phyloP scores from a whole-genome alignment of 2,888 invertebrate species.

The Andrena hattorfiana region DNA sequence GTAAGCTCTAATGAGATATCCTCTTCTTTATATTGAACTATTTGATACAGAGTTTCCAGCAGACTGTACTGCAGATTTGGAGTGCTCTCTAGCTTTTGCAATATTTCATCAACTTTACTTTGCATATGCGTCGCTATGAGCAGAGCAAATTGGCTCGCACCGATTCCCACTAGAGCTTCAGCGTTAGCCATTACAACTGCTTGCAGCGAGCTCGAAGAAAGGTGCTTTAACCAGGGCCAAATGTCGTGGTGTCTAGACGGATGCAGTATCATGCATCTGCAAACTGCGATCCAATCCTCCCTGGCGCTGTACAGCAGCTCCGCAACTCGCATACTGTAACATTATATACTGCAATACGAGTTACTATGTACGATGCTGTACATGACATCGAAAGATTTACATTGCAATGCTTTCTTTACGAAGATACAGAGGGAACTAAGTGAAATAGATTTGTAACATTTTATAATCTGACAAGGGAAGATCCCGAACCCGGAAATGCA shows the following conservation, averaged over 20 bases:
- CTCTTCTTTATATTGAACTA: slow-evolving; percentile 77
- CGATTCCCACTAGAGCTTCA: slow-evolving; percentile 75
- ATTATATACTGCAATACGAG: slow-evolving; percentile 64
- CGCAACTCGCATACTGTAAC: slow-evolving; percentile 80
- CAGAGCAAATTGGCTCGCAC: slow-evolving; percentile 76
- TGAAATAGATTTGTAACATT: slow-evolving; percentile 7
- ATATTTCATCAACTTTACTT: slow-evolving; percentile 77
- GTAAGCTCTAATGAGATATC: slow-evolving; percentile 79
- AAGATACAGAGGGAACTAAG: not conserved
- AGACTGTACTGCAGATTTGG: slow-evolving; percentile 77
- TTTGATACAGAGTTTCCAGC: slow-evolving; percentile 77
- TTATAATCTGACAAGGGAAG: too few relatives aligned
- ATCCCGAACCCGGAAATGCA: too few relatives aligned
- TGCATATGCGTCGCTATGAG: slow-evolving; percentile 80
- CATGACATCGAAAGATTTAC: not conserved
- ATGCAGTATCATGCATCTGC: slow-evolving; percentile 81
- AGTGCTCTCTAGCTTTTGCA: slow-evolving; percentile 79
- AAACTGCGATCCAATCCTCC: slow-evolving; percentile 83
- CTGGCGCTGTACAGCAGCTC: slow-evolving; percentile 80
- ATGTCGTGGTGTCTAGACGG: slow-evolving; percentile 78
- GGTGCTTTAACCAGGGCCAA: slow-evolving; percentile 80
- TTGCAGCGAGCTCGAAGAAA: slow-evolving; percentile 75
- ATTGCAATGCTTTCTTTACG: slow-evolving; percentile 1
- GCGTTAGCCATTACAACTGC: slow-evolving; percentile 75
- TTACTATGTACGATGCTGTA: slow-evolving; percentile 58